A percentile compares a stretch with the other conserved stretches of the same genome.
These are phyloP conservation scores for Holacanthella duospinosa DNA, from an alignment of 2,888 invertebrate species.

Conservation along the genomic window DNA sequence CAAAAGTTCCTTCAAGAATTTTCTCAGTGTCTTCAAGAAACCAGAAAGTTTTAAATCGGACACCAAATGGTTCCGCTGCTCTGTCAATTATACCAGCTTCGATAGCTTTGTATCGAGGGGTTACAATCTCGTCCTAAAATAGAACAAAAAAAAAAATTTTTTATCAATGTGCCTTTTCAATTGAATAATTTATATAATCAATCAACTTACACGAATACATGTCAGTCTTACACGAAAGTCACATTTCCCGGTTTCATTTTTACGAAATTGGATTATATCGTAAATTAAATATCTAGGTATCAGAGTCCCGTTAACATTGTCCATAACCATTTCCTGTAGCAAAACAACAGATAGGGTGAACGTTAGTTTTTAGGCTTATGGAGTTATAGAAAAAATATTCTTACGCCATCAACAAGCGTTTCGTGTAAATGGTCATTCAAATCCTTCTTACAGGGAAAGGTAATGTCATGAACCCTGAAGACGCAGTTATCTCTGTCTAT, in stretches of 20 bases:
- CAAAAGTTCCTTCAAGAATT: conserved; percentile 73
- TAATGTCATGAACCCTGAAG: conserved; percentile 69
- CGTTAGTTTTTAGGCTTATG: too few relatives aligned
- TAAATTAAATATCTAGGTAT: conserved; percentile 88
- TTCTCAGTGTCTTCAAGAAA: conserved; percentile 59
- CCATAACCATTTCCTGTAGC: conserved; percentile 89
- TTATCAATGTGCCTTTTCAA: not conserved
- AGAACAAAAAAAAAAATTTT: too few relatives aligned
- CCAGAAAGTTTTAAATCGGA: conserved; percentile 86
- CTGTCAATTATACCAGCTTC: conserved; percentile 61
- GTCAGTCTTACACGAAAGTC: conserved; percentile 66
- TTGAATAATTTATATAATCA: conserved; percentile 1
- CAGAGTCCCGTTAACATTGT: conserved; percentile 59
- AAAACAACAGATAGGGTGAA: too few relatives aligned
- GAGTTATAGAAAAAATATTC: conserved; percentile 38
- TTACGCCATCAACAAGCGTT: conserved; percentile 86
- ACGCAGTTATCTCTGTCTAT: conserved; percentile 90
- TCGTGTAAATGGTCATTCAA: conserved; percentile 58
- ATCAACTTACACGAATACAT: conserved; percentile 55
- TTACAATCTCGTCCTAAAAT: conserved; percentile 46
- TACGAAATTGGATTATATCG: conserved; percentile 78
- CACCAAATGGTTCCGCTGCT: conserved; percentile 74
- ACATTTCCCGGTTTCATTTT: conserved; percentile 61
- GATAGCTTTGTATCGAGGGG: conserved; percentile 61
- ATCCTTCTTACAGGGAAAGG: conserved; percentile 68